Evolutionary conservation across 1,140 invertebrate genomes (phyloP), one percentile per base, ranked within the genome.

Genomic region (Samia ricini): DNA sequence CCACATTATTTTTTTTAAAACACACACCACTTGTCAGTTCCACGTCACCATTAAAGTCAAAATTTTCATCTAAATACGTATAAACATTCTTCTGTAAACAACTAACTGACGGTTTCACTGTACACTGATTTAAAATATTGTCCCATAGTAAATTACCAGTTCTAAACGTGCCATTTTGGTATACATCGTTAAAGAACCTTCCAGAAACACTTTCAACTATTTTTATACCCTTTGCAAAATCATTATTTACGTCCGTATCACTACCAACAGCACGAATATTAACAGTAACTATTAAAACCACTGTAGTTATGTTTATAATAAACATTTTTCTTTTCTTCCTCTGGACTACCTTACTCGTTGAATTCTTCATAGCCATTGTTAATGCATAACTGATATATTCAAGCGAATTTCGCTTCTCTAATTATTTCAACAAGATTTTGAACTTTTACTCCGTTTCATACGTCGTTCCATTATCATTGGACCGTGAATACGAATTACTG

Each of bases 11-110:
- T 75, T 91, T 94, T 55, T 90, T 93, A 74, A 96, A 93, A 58
- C 92, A 92, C n/a, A 96, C 78, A 64, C 94, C 93, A 74, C 93
- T 92, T n/a, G 93, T 93, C 0, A 96, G 88, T 26, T 93, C 93
- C 6, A 95, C 89, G 76, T 96, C 95, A 65, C 92, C 92, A 48
- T 88, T 88, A 26, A 92, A 91, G 49, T 93, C 91, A 24, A 96
- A 89, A 20, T 91, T 93, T 12, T 91, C 89, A 61, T 95, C 93
- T 50, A 96, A 76, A 75, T 94, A 95, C 8, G 91, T 86, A 71
- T 94, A 95, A 4, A 95, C 93, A 71, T 95, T 95, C 66, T 94
- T 95, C 72, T 95, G 94, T 23, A 96, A 94, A 72, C 95, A 96
- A 48, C 92, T 93, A 71, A 95, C 92, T 48, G 93, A 92, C 20